Percentiles rank a stretch among this genome's conserved stretches.
Evolutionary conservation across 2,113 vertebrate genomes (phyloP).

Genomic region (Lipotes vexillifer): DNA sequence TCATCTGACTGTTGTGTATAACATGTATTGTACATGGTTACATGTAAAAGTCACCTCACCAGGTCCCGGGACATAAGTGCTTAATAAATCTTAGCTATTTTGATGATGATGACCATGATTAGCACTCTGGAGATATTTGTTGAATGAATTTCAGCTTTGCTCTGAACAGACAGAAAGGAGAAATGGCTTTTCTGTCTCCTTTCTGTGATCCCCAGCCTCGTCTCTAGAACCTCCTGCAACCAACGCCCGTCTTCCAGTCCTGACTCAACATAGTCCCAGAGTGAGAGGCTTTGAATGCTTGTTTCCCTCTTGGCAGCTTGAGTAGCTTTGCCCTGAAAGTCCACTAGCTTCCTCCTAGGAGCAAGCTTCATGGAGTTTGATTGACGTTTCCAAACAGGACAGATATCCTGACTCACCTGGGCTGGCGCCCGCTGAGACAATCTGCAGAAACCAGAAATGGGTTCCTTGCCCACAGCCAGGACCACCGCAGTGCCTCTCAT

Average conservation of each 20-base stretch:
- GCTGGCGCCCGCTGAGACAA: not conserved
- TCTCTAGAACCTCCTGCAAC: not conserved
- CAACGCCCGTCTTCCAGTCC: not conserved
- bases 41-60: not conserved
- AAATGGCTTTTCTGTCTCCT: not conserved
- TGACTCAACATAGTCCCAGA: not conserved
- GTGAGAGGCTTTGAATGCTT: not conserved
- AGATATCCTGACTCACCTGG: not conserved
- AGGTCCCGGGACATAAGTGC: not conserved
- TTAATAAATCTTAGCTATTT: not conserved
- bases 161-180: not conserved
- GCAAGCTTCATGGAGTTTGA: not conserved
- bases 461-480: not conserved
- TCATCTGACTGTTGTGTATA: not conserved
- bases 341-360: not conserved
- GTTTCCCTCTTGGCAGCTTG: not conserved
- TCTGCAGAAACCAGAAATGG: not conserved
- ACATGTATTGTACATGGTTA: not conserved
- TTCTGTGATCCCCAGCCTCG: not conserved
- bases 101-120: not conserved
- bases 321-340: not conserved
- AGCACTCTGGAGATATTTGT: not conserved
- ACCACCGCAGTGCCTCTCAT: not conserved
- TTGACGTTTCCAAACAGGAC: not conserved
- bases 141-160: not conserved